phyloP scores from a whole-genome alignment of 2,797 vertebrate genomes.

The Acanthurus leucopareius region DNA sequence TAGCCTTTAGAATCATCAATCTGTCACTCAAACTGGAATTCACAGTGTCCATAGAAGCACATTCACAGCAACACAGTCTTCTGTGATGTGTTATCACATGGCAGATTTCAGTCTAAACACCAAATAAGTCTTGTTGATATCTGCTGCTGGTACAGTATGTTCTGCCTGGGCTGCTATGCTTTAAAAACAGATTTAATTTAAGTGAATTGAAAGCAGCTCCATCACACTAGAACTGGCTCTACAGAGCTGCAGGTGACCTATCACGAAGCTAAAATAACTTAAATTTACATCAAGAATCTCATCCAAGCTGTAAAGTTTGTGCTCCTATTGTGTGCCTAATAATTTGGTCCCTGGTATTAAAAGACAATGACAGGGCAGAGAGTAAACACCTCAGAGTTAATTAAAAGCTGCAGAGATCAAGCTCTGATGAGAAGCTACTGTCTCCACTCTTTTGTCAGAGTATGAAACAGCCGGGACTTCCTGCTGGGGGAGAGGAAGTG shows the following conservation, averaged over 20 bases:
- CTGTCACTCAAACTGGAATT: neutral
- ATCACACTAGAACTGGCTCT: neutral
- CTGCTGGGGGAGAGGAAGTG: slow-evolving; percentile 65
- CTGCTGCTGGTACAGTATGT: neutral
- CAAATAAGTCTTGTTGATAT: neutral
- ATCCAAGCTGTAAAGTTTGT: slow-evolving; percentile 45
- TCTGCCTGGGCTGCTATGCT: neutral
- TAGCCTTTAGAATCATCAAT: neutral
- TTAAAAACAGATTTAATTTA: slow-evolving; percentile 12
- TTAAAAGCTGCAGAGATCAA: slow-evolving; percentile 70
- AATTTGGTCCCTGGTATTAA: slow-evolving; percentile 39
- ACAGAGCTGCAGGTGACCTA: slow-evolving; percentile 22
- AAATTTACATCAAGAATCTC: slow-evolving; percentile 54
- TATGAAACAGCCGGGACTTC: slow-evolving; percentile 60
- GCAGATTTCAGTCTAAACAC: neutral
- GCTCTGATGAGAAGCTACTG: slow-evolving; percentile 49
- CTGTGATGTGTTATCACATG: neutral
- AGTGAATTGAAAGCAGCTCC: neutral
- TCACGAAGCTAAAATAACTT: slow-evolving; percentile 45
- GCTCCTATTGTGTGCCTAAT: slow-evolving; percentile 49
- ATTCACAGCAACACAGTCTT: neutral
- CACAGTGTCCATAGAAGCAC: neutral
- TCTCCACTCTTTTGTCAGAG: slow-evolving; percentile 51
- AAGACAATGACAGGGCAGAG: slow-evolving; percentile 49
- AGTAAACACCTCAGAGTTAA: slow-evolving; percentile 63